Conservation (phyloP, 2,888 invertebrate genomes). For the Phymatocera aterrima region DNA sequence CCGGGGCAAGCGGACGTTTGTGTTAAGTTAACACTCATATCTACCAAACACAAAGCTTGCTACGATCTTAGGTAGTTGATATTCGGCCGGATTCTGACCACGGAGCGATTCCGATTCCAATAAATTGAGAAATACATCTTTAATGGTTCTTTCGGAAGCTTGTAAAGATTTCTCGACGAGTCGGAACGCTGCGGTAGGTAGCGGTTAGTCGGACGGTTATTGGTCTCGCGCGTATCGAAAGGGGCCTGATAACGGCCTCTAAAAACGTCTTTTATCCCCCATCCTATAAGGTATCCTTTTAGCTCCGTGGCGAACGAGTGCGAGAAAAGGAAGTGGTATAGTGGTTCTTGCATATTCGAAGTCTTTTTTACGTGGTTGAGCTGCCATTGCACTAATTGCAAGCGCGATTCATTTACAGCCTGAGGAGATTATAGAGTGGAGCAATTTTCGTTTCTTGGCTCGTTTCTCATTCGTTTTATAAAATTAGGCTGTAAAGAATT, state of each 20-base stretch:
- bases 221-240: slow-evolving; percentile 65
- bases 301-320: slow-evolving; percentile 22
- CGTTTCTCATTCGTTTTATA: neutral
- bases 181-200: slow-evolving; percentile 66
- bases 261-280: slow-evolving; percentile 63
- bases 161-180: slow-evolving; percentile 47
- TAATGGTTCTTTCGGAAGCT: slow-evolving; percentile 61
- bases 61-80: neutral
- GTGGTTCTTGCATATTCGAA: neutral
- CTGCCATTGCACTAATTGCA: neutral
- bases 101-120: slow-evolving; percentile 54
- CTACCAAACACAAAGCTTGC: neutral
- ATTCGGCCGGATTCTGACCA: slow-evolving; percentile 2
- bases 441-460: neutral
- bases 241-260: slow-evolving; percentile 66
- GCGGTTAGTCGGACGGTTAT: slow-evolving; percentile 63
- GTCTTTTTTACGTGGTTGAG: neutral
- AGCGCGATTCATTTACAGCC: neutral
- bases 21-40: neutral
- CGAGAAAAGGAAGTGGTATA: too few relatives aligned
- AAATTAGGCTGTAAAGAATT: slow-evolving; percentile 29
- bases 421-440: neutral
- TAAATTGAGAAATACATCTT: slow-evolving; percentile 53
- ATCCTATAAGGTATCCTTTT: slow-evolving; percentile 48
- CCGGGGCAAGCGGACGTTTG: slow-evolving; percentile 15